Evolutionary conservation across 1,140 invertebrate species (phyloP).

Genomic region (Propsilocerus akamusi): DNA sequence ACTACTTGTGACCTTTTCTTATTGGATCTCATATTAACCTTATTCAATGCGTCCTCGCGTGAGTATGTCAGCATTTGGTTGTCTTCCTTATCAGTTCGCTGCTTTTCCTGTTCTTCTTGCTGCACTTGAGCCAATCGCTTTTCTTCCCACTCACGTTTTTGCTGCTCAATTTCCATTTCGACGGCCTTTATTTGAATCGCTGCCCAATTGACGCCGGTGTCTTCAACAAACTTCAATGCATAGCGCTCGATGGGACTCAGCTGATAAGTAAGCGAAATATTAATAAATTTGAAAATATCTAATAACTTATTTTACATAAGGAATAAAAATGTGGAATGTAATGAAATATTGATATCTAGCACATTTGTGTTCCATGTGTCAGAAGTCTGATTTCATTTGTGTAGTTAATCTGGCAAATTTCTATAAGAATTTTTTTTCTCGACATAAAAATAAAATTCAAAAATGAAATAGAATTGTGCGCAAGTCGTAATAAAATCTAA

Average conservation of each 20-base stretch:
- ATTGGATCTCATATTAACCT: constrained; percentile 45
- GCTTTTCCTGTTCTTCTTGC: constrained; percentile 47
- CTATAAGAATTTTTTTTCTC: not conserved
- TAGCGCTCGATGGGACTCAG: constrained; percentile 81
- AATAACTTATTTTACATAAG: too few relatives aligned
- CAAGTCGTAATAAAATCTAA: not conserved
- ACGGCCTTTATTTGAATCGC: constrained; percentile 72
- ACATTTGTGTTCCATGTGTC: not conserved
- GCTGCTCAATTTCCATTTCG: constrained; percentile 74
- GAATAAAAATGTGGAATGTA: not conserved
- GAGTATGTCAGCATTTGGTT: constrained; percentile 47
- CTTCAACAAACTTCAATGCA: constrained; percentile 82
- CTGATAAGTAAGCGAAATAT: constrained; percentile 30
- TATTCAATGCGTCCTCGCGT: constrained; percentile 54
- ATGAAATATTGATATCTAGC: not conserved
- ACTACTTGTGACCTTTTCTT: constrained; percentile 11
- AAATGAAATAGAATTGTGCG: not conserved
- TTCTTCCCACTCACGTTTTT: constrained; percentile 88
- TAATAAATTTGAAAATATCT: not conserved
- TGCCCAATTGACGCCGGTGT: constrained; percentile 64
- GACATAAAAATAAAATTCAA: not conserved
- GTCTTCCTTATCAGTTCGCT: constrained; percentile 39
- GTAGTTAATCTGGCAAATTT: not conserved
- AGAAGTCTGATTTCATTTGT: not conserved
- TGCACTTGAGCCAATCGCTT: constrained; percentile 53